Percentiles rank a stretch among this genome's conserved stretches.
Conservation (phyloP, 2,888 invertebrate species). For the Tryphoninae sp. region DNA sequence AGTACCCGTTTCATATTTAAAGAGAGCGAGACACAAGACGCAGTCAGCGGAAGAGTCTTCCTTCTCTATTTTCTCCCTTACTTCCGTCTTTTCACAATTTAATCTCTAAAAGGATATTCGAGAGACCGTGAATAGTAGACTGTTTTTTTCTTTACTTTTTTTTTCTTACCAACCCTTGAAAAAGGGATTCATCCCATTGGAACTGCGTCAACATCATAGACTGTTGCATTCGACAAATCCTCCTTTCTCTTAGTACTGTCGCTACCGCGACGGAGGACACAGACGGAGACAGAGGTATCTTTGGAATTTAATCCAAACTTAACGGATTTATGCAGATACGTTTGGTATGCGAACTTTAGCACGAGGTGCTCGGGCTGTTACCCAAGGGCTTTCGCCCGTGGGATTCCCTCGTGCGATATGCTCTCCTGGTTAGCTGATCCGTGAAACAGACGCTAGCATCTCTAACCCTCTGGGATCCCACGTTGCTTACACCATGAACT, state of each 20-base stretch:
- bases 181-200: too few species aligned
- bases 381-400: background rate
- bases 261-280: too few species aligned
- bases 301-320: conserved; percentile 24
- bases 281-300: background rate
- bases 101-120: conserved; percentile 3
- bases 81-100: conserved; percentile 2
- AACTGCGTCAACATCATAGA: too few species aligned
- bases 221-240: too few species aligned
- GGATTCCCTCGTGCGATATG: background rate
- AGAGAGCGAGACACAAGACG: background rate
- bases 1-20: background rate
- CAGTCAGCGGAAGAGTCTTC: background rate
- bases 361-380: conserved; percentile 2
- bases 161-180: too few species aligned
- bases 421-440: background rate
- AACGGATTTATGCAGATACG: conserved; percentile 40
- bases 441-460: background rate
- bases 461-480: background rate
- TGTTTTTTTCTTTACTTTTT: background rate
- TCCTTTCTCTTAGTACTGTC: too few species aligned
- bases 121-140: background rate
- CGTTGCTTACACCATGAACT: background rate
- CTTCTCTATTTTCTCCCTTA: background rate
- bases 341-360: background rate